These are phyloP conservation scores for Ictalurus punctatus DNA, from an alignment of 2,113 vertebrate genomes.

Conservation along the genomic window DNA sequence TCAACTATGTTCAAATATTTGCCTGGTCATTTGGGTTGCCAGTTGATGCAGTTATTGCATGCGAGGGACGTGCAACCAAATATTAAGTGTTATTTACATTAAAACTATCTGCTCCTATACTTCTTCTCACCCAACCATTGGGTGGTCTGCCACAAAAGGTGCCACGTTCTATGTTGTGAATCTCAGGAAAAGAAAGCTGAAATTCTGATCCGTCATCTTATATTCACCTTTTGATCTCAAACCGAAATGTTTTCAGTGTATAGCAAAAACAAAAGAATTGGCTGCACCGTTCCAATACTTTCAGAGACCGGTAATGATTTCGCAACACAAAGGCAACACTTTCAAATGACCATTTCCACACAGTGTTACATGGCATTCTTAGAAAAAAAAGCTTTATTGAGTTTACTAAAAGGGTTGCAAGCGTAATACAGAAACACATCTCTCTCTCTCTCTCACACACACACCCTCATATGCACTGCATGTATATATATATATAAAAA, in stretches of 20 bases:
- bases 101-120: not conserved
- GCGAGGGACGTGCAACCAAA: not conserved
- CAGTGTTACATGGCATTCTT: not conserved
- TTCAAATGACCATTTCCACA: not conserved
- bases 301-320: not conserved
- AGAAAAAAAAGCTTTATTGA: conserved; percentile 68
- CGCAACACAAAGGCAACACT: not conserved
- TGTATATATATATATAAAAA: not conserved
- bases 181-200: not conserved
- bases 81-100: not conserved
- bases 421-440: not conserved
- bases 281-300: not conserved
- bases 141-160: not conserved
- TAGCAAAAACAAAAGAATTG: not conserved
- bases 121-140: not conserved
- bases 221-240: not conserved
- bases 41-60: not conserved
- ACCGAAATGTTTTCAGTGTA: not conserved
- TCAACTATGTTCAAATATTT: not conserved
- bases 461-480: not conserved
- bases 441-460: not conserved
- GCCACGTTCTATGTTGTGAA: not conserved
- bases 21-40: not conserved
- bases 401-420: conserved; percentile 45
- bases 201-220: not conserved